Percentiles rank a stretch among this genome's conserved stretches.
These are phyloP conservation scores for Zaprionus lachaisei DNA, from an alignment of 1,140 invertebrate species.

Conservation along the genomic window DNA sequence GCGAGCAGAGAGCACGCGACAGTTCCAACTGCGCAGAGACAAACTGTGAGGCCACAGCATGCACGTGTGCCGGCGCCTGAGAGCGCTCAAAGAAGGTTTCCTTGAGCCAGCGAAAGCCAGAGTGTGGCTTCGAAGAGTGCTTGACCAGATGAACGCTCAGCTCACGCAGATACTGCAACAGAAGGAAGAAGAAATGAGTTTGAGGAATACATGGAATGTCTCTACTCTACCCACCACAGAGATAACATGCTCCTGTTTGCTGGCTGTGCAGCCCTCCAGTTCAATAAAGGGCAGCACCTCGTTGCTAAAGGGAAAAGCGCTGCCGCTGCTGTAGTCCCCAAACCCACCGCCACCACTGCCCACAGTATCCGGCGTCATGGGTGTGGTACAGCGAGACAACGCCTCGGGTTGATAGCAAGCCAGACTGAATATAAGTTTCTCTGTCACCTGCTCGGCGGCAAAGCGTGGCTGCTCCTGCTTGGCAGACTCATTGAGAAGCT, in stretches of 20 bases:
- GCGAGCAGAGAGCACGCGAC: conserved; percentile 90
- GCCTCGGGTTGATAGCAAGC: conserved; percentile 94
- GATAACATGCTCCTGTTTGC: conserved; percentile 93
- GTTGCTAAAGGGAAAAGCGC: conserved; percentile 84
- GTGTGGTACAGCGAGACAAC: conserved; percentile 92
- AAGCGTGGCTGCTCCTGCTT: conserved; percentile 88
- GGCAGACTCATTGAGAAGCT: conserved; percentile 86
- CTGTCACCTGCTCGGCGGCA: conserved; percentile 88
- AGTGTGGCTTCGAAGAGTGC: conserved; percentile 85
- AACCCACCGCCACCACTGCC: conserved; percentile 80
- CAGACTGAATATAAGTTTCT: conserved; percentile 90
- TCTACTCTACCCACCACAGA: conserved; percentile 87
- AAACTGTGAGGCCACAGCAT: conserved; percentile 92
- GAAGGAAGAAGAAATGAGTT: neutral
- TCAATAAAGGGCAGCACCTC: conserved; percentile 91
- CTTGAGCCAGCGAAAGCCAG: conserved; percentile 84
- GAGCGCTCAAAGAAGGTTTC: conserved; percentile 84
- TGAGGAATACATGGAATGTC: neutral
- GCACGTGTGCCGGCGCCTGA: conserved; percentile 90
- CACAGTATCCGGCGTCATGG: conserved; percentile 89
- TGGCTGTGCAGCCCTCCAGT: conserved; percentile 93
- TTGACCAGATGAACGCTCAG: conserved; percentile 93
- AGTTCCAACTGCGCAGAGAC: conserved; percentile 91
- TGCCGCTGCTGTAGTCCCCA: conserved; percentile 83
- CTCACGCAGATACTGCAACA: conserved; percentile 89